Conservation (phyloP, 2,797 vertebrate species). For the Calcarius lapponicus region DNA sequence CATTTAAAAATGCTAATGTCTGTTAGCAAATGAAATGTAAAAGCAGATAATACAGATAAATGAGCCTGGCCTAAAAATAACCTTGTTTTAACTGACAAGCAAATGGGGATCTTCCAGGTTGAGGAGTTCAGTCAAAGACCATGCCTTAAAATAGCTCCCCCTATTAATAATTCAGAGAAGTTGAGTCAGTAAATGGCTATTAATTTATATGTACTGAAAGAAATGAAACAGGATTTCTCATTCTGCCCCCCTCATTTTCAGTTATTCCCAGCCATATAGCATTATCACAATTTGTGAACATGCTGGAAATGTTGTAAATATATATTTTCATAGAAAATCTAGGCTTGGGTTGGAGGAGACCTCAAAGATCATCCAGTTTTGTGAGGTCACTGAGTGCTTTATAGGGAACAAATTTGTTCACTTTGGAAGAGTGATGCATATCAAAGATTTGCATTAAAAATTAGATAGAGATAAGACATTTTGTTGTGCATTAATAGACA, state of each 20-base stretch:
- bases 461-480: background rate
- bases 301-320: background rate
- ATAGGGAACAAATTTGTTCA: background rate
- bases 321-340: background rate
- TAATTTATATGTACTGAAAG: background rate
- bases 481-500: background rate
- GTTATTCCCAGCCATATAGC: background rate
- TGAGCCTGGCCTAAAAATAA: background rate
- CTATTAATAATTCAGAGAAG: slow-evolving; percentile 27
- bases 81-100: background rate
- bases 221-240: background rate
- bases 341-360: background rate
- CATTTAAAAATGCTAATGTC: background rate
- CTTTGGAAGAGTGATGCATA: background rate
- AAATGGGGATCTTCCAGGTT: background rate
- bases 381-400: background rate
- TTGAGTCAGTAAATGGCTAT: background rate
- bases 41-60: background rate
- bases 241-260: rapidly evolving
- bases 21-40: background rate
- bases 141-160: slow-evolving; percentile 16
- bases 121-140: background rate
- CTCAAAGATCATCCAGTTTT: background rate
- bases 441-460: background rate
- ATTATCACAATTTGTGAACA: background rate